Conservation (phyloP, 1,140 invertebrate species). For the Temnothorax nylanderi region DNA sequence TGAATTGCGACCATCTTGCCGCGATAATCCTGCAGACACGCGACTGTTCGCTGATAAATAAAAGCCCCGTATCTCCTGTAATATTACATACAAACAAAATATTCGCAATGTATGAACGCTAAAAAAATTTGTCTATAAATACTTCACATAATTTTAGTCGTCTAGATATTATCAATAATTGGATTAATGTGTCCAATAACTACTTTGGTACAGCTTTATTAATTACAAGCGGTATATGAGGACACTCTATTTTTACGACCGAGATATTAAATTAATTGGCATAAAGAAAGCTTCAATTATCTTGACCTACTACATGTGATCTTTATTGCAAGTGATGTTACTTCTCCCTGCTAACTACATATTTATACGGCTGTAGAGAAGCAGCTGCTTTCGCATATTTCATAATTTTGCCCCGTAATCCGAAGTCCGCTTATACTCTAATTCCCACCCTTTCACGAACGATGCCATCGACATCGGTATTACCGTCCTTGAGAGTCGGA, state of each 20-base stretch:
- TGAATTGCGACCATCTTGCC: not conserved
- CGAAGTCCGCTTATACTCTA: not conserved
- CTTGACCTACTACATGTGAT: not conserved
- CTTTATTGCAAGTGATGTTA: not conserved
- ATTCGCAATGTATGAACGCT: not conserved
- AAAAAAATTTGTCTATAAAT: not conserved
- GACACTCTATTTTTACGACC: not conserved
- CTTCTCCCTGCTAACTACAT: not conserved
- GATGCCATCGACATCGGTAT: constrained; percentile 21
- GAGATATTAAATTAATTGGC: not conserved
- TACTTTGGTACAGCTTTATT: not conserved
- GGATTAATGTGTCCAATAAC: not conserved
- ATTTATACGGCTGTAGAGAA: constrained; percentile 26
- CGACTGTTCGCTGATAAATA: not conserved
- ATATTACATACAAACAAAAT: constrained; percentile 4
- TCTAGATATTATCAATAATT: not conserved
- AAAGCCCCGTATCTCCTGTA: not conserved
- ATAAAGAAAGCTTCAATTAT: not conserved
- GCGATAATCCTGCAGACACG: constrained; percentile 6
- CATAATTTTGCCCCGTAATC: not conserved
- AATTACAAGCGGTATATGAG: not conserved
- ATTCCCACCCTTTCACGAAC: not conserved
- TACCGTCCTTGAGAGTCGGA: constrained; percentile 41
- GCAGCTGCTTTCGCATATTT: not conserved
- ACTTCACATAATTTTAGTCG: not conserved